Base-by-base conservation (phyloP, 2,113 vertebrate species). In the Brienomyrus brachyistius region DNA sequence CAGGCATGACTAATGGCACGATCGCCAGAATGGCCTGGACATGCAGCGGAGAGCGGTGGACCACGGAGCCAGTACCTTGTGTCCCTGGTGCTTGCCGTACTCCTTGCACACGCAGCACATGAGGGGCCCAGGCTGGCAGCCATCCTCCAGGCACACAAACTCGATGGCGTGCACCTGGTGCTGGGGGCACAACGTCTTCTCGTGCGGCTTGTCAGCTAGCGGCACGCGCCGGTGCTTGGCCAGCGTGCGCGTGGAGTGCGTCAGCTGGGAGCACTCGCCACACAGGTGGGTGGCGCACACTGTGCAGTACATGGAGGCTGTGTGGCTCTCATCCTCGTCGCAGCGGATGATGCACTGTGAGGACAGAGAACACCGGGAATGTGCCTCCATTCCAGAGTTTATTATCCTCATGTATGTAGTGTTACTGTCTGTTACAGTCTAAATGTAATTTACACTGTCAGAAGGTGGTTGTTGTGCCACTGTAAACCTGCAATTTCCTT, bases 51-150 rank as follows among this genome's bases (percentile, higher is more conserved):
- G n/a, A 62, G 59, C 23, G 23, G 59, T 5, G 19, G 52, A 56
- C 17, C n/a, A 1, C 27, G 1, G 84, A 5, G 0, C 19, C 17
- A 5, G 19, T 90, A 98, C 98, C 97, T 99, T 99, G 90, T 99
- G 98, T 90, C 98, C 98, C 94, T 99, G 98, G 94, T 99, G 98
- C 92, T 99, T 99, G 93, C 98, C 98, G 1, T 99, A 99, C 93
- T 99, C 98, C 93, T 99, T 99, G 93, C 98, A 99, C 92, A 99
- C 98, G 90, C 98, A 99, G 94, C 98, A 99, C 98, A 99, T 99
- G 88, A 99, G 97, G 0, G 98, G 97, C 85, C 97, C 97, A 0
- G 96, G 93, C 93, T 97, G 98, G 93, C 98, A 99, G 89, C 94
- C 96, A 88, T 99, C 98, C 95, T 99, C 98, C 94, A 99, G 96